Evolutionary conservation across 2,113 vertebrate species (phyloP), one percentile per base, ranked within the genome.

Genomic region (Pithys albifrons): DNA sequence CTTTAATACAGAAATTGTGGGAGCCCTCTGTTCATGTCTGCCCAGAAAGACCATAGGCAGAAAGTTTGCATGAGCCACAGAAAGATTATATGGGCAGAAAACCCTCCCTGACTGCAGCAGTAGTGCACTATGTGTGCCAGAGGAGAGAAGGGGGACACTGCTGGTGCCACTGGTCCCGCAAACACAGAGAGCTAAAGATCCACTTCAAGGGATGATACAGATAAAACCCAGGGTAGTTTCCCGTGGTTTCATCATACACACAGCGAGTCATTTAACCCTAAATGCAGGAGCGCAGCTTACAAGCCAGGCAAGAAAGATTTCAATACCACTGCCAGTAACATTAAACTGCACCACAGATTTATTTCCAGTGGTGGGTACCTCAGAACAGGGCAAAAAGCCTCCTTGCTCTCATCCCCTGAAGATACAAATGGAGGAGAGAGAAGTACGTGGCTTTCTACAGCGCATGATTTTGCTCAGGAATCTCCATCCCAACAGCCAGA

Each of bases 291-390:
- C 0, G 2, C 23, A 88, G 62, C 51, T 84, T 62, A 64, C 51
- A 90, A 46, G 25, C 35, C 88, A 93, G 75, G 55, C 62, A 82
- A 65, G 66, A 86, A 41, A 58, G 46, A 85, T 58, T 88, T 95
- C 74, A 67, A 22, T 46, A 65, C 25, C 37, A 27, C 27, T 2
- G 18, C 67, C 74, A 95, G 48, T 39, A 85, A 58, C 25, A 93
- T 27, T 39, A 51, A 64, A 78, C 33, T 64, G 70, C 35, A 67
- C 15, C 39, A 39, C 61, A 81, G 23, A 48, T 16, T 77, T 41
- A 39, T 16, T 88, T 69, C 82, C 46, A 67, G 78, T 2, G 7
- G 27, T 69, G 48, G 31, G 52, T 54, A 22, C 49, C 49, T 59
- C 70, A 82, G 51, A 59, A 33, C 37, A 58, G 35, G 48, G 23